Percentiles rank a stretch among this genome's conserved stretches.
Conservation (phyloP, 2,797 vertebrate genomes). For the Sebastiscus tertius region DNA sequence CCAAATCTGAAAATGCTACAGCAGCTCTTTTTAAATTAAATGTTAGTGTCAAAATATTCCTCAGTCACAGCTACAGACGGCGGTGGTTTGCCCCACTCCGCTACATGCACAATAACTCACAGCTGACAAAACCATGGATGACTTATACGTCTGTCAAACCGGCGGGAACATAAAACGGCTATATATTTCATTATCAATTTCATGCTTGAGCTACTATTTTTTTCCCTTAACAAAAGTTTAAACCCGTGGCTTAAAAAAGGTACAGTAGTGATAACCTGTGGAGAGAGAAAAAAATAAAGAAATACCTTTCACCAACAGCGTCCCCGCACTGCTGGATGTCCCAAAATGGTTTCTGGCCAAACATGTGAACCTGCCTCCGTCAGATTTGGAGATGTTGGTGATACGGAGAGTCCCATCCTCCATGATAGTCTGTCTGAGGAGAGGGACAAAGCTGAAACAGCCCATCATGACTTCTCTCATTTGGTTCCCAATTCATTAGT, state of each 20-base stretch:
- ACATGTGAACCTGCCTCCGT: constrained; percentile 86
- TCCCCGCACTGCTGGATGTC: constrained; percentile 83
- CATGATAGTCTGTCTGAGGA: constrained; percentile 76
- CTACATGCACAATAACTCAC: constrained; percentile 84
- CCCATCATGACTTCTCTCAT: background rate
- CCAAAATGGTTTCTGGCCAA: constrained; percentile 88
- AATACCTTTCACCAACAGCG: constrained; percentile 88
- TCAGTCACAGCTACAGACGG: constrained; percentile 48
- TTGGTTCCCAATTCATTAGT: background rate
- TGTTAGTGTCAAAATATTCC: constrained; percentile 56
- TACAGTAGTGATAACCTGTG: constrained; percentile 33
- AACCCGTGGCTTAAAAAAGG: constrained; percentile 59
- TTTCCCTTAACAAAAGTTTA: constrained; percentile 69
- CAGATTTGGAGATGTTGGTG: constrained; percentile 82
- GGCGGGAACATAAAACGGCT: constrained; percentile 80
- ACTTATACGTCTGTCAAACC: constrained; percentile 85
- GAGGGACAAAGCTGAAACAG: constrained; percentile 21
- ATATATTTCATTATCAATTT: constrained; percentile 88
- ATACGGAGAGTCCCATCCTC: constrained; percentile 88
- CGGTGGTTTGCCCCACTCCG: constrained; percentile 57
- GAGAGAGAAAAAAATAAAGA: constrained; percentile 8
- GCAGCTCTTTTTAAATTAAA: constrained; percentile 74
- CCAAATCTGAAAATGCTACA: constrained; percentile 57
- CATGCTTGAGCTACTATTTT: constrained; percentile 80
- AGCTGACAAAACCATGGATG: constrained; percentile 81